Percentiles rank a stretch among this genome's conserved stretches.
phyloP scores from a whole-genome alignment of 2,113 vertebrate genomes.

The Crotalus helleri region DNA sequence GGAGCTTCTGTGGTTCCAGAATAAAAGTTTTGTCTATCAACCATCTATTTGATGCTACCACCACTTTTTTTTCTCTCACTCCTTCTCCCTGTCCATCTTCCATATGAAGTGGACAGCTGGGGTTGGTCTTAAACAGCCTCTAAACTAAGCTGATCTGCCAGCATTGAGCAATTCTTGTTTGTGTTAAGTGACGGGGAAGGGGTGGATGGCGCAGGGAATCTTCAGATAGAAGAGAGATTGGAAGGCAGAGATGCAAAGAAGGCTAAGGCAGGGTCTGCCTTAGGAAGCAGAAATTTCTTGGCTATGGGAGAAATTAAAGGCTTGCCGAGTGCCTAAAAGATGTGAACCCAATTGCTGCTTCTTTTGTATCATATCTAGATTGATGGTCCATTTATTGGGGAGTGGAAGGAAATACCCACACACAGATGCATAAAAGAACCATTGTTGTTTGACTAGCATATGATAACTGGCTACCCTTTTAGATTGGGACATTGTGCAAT shows the following conservation, averaged over 20 bases:
- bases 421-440: not conserved
- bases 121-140: not conserved
- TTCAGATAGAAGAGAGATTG: not conserved
- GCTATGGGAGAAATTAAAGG: not conserved
- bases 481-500: not conserved
- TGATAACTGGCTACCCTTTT: not conserved
- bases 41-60: not conserved
- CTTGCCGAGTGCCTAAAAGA: not conserved
- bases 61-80: too few relatives aligned
- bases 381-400: not conserved
- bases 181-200: not conserved
- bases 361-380: not conserved
- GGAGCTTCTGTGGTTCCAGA: not conserved
- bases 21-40: not conserved
- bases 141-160: not conserved
- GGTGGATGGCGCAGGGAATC: not conserved
- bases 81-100: not conserved
- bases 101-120: not conserved
- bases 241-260: not conserved
- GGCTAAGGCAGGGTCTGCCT: too few relatives aligned
- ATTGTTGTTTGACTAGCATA: not conserved
- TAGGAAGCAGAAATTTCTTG: not conserved
- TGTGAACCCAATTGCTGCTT: not conserved
- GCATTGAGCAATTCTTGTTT: not conserved
- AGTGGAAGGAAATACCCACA: not conserved